Conservation (phyloP, 2,888 invertebrate species). For the Spicauda simplicius region DNA sequence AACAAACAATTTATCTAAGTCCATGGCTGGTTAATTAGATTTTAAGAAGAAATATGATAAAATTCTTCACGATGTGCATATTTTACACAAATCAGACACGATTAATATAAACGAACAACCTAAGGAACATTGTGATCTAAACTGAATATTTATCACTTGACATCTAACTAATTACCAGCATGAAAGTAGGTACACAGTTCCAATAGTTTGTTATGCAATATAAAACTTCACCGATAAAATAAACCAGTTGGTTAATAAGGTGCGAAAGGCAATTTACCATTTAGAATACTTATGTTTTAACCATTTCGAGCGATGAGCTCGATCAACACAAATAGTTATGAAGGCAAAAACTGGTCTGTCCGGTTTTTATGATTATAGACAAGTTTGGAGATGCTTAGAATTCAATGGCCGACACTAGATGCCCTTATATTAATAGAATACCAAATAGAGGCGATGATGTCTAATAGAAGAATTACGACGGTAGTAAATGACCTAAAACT, state of each 20-base stretch:
- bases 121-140: too few species aligned
- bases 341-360: slow-evolving; percentile 22
- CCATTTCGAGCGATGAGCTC: slow-evolving; percentile 17
- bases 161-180: not conserved
- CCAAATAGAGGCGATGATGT: not conserved
- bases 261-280: slow-evolving; percentile 14
- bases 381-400: slow-evolving; percentile 24
- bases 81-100: too few species aligned
- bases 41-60: too few species aligned
- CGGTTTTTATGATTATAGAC: slow-evolving; percentile 26
- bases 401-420: slow-evolving; percentile 2
- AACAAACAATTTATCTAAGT: too few species aligned
- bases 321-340: slow-evolving; percentile 12
- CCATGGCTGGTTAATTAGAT: too few species aligned
- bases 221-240: not conserved
- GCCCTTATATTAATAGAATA: slow-evolving; percentile 17
- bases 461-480: not conserved
- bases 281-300: slow-evolving; percentile 6
- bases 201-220: not conserved
- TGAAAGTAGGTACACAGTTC: not conserved
- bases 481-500: too few species aligned
- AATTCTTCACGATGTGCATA: too few species aligned
- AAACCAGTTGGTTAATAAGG: not conserved
- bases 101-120: too few species aligned
- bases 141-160: not conserved